These are phyloP conservation scores for Progne subis DNA, from an alignment of 2,113 vertebrate species.

Conservation along the genomic window DNA sequence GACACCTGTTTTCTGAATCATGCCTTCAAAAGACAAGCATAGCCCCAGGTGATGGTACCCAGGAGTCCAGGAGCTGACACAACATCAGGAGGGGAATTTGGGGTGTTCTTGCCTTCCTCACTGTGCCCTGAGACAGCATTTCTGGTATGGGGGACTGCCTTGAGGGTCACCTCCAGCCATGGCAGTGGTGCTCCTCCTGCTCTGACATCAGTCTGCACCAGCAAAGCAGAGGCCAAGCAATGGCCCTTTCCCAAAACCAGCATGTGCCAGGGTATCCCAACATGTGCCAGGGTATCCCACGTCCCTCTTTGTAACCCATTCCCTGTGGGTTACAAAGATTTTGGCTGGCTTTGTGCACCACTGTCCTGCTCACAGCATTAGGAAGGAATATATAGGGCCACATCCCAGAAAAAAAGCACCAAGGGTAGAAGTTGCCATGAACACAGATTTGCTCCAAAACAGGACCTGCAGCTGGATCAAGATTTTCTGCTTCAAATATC, in stretches of 20 bases:
- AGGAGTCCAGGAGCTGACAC: neutral
- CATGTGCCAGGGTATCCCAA: neutral
- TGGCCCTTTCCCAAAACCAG: neutral
- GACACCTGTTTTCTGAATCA: neutral
- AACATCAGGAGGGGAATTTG: neutral
- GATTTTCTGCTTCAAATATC: neutral
- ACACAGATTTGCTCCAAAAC: neutral
- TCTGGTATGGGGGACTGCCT: accelerated
- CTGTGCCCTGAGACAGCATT: neutral
- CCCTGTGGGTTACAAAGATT: neutral
- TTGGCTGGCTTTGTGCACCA: neutral
- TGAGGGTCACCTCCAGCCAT: neutral
- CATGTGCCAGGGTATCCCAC: neutral
- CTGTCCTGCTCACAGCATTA: neutral
- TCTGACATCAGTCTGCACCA: neutral
- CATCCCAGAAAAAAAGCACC: neutral
- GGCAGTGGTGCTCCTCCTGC: accelerated
- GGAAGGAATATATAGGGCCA: neutral
- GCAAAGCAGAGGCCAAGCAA: neutral
- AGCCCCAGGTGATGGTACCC: neutral
- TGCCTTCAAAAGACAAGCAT: neutral
- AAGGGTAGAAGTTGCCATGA: neutral
- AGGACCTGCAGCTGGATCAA: neutral
- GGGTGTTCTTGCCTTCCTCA: accelerated
- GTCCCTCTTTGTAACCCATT: neutral